Percentiles rank a stretch among this genome's conserved stretches.
Evolutionary conservation across 2,888 invertebrate genomes (phyloP).

Genomic region (Perizoma affinitatum): DNA sequence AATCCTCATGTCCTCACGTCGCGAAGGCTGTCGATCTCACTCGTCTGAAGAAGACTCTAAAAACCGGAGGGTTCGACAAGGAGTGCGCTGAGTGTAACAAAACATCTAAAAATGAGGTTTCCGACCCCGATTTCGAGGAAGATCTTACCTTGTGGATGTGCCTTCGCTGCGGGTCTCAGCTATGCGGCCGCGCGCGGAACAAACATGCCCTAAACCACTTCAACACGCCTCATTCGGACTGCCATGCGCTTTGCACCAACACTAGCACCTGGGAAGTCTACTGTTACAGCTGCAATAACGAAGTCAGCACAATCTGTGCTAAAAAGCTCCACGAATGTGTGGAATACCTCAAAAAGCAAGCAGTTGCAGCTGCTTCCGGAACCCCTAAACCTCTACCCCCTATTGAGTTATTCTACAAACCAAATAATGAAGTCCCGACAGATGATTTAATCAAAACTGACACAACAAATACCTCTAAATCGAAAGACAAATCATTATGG

Average conservation of each 20-base stretch:
- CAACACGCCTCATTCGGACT: slow-evolving; percentile 89
- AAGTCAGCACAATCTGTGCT: slow-evolving; percentile 84
- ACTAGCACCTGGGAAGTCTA: slow-evolving; percentile 89
- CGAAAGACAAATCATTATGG: slow-evolving; percentile 65
- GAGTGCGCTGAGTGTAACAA: slow-evolving; percentile 86
- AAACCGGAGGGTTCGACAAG: slow-evolving; percentile 75
- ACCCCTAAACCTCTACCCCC: slow-evolving; percentile 65
- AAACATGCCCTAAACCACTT: slow-evolving; percentile 90
- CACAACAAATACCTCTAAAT: slow-evolving; percentile 48
- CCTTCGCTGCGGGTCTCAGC: slow-evolving; percentile 90
- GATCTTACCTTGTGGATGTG: slow-evolving; percentile 89
- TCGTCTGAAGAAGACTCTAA: slow-evolving; percentile 84
- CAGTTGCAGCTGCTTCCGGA: slow-evolving; percentile 50
- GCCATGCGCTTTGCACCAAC: slow-evolving; percentile 89
- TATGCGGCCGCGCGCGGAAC: slow-evolving; percentile 88
- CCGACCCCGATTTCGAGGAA: slow-evolving; percentile 78
- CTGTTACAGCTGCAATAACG: slow-evolving; percentile 91
- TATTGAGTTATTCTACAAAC: slow-evolving; percentile 62
- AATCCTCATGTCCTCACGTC: slow-evolving; percentile 87
- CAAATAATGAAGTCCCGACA: slow-evolving; percentile 56
- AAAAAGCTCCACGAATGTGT: slow-evolving; percentile 90
- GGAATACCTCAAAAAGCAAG: slow-evolving; percentile 87
- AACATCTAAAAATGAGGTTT: slow-evolving; percentile 64
- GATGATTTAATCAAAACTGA: slow-evolving; percentile 56
- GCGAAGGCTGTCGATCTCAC: slow-evolving; percentile 87